A percentile compares a stretch with the other conserved stretches of the same genome.
phyloP scores from a whole-genome alignment of 2,113 vertebrate species.

The Helogale parvula region DNA sequence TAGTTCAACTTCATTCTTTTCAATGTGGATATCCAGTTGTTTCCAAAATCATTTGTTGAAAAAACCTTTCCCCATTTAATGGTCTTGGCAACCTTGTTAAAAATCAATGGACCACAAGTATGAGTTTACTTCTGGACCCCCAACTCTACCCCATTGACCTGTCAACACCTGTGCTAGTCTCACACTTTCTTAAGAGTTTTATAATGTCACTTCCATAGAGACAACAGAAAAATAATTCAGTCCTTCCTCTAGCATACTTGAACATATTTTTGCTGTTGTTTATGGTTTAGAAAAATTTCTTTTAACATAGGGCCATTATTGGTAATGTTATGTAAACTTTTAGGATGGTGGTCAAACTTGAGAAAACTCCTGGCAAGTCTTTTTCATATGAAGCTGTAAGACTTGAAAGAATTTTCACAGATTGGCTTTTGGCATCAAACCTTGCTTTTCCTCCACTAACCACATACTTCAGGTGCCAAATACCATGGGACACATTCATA shows the following conservation, averaged over 20 bases:
- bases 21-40: not conserved
- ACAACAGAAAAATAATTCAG: slow-evolving; percentile 35
- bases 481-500: not conserved
- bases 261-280: not conserved
- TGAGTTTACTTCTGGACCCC: not conserved
- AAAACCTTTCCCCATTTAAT: not conserved
- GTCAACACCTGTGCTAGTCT: not conserved
- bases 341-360: slow-evolving; percentile 18
- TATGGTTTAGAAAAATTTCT: slow-evolving; percentile 2
- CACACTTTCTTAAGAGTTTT: not conserved
- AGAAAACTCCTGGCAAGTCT: slow-evolving; percentile 4
- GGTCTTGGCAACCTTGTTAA: not conserved
- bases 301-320: not conserved
- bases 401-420: not conserved
- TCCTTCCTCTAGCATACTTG: not conserved
- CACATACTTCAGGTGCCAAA: not conserved
- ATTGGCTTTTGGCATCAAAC: slow-evolving; percentile 27
- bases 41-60: not conserved
- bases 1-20: not conserved
- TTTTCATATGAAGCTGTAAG: slow-evolving; percentile 2
- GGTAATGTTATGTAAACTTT: slow-evolving; percentile 15
- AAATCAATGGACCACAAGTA: not conserved
- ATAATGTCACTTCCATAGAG: not conserved
- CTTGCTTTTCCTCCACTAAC: not conserved
- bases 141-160: not conserved